Percentiles rank a stretch among this genome's conserved stretches.
These are phyloP conservation scores for Drosophila sproati DNA, from an alignment of 1,140 invertebrate genomes.

Conservation along the genomic window DNA sequence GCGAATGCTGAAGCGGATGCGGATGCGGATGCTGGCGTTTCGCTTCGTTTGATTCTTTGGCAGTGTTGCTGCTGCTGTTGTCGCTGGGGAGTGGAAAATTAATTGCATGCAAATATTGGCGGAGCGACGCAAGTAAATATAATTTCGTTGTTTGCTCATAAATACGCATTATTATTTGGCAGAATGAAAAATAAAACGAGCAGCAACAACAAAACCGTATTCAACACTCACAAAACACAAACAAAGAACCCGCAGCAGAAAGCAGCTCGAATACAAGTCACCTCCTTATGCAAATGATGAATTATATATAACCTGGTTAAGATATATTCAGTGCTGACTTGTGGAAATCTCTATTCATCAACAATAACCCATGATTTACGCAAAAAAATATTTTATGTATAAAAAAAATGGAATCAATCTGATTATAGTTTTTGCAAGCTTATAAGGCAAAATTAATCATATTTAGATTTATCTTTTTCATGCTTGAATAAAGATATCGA, in stretches of 20 bases:
- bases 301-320: neutral
- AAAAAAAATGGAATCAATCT: too few species aligned
- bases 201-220: conserved; percentile 17
- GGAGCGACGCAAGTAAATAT: conserved; percentile 76
- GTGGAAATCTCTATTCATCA: too few species aligned
- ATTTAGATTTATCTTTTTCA: too few species aligned
- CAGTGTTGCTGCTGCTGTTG: conserved; percentile 12
- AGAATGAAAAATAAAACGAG: conserved; percentile 55
- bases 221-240: conserved; percentile 5
- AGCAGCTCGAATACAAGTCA: neutral
- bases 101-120: conserved; percentile 84
- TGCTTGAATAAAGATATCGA: too few species aligned
- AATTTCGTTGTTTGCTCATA: conserved; percentile 82
- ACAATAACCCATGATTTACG: too few species aligned
- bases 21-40: conserved; percentile 8
- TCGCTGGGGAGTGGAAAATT: conserved; percentile 63
- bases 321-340: too few species aligned
- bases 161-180: conserved; percentile 76
- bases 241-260: neutral
- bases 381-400: too few species aligned
- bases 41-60: conserved; percentile 38
- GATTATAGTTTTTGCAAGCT: too few species aligned
- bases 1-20: conserved; percentile 17
- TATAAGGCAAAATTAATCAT: too few species aligned
- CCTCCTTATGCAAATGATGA: neutral